These are phyloP conservation scores for Argyra leucocephala DNA, from an alignment of 2,888 invertebrate genomes.

Conservation along the genomic window DNA sequence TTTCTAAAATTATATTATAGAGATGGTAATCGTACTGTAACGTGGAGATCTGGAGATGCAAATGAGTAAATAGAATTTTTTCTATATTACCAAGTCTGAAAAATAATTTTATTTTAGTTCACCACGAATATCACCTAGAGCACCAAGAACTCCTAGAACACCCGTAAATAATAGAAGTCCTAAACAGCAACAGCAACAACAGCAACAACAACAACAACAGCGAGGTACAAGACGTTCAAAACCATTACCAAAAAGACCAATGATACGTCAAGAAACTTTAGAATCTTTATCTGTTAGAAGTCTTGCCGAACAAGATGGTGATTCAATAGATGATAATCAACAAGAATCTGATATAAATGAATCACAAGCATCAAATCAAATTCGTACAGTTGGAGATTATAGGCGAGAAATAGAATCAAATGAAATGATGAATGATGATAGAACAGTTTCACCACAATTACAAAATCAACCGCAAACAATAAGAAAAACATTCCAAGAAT, in stretches of 20 bases:
- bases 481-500: background rate
- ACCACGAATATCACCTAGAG: background rate
- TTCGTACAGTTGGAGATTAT: slow-evolving; percentile 25
- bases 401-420: slow-evolving; percentile 1
- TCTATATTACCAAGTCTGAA: background rate
- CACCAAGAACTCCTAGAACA: background rate
- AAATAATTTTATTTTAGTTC: background rate
- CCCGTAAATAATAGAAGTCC: background rate
- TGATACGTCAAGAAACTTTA: background rate
- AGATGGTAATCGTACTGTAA: background rate
- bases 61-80: background rate
- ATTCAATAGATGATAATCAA: background rate
- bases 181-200: background rate
- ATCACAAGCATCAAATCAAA: slow-evolving; percentile 16
- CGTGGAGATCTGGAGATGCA: background rate
- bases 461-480: slow-evolving; percentile 14
- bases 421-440: slow-evolving; percentile 32
- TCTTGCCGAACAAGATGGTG: background rate
- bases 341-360: background rate
- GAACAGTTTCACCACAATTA: slow-evolving; percentile 22
- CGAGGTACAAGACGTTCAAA: background rate
- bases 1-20: background rate
- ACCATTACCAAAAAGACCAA: background rate
- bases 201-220: background rate
- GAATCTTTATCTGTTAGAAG: background rate